phyloP scores from a whole-genome alignment of 2,797 vertebrate species.

The Artibeus lituratus region DNA sequence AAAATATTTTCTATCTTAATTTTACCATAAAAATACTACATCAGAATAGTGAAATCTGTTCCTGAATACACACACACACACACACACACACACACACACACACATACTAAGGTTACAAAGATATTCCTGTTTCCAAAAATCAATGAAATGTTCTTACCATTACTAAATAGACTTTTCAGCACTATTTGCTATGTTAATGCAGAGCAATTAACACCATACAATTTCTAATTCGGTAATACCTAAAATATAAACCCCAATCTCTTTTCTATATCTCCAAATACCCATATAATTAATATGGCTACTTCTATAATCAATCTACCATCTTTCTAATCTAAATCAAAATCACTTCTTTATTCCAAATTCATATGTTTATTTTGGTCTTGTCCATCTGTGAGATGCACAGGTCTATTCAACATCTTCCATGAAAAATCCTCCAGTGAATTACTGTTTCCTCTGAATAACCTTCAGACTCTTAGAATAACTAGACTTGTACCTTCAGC shows the following conservation, averaged over 20 bases:
- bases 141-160: neutral
- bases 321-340: neutral
- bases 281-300: neutral
- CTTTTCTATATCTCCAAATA: neutral
- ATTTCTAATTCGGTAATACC: neutral
- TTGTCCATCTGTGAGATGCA: neutral
- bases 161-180: neutral
- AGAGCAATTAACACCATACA: neutral
- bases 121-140: neutral
- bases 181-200: neutral
- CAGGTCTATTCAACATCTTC: neutral
- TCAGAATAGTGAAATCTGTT: neutral
- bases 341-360: neutral
- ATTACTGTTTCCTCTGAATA: neutral
- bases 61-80: neutral
- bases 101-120: neutral
- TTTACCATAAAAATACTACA: neutral
- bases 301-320: neutral
- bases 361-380: neutral
- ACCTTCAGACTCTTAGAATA: neutral
- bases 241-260: neutral
- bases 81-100: no score
- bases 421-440: neutral
- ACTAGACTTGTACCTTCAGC: neutral
- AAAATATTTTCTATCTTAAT: neutral